These are phyloP conservation scores for Chymomyza fuscimana DNA, from an alignment of 2,888 invertebrate species.

Conservation along the genomic window DNA sequence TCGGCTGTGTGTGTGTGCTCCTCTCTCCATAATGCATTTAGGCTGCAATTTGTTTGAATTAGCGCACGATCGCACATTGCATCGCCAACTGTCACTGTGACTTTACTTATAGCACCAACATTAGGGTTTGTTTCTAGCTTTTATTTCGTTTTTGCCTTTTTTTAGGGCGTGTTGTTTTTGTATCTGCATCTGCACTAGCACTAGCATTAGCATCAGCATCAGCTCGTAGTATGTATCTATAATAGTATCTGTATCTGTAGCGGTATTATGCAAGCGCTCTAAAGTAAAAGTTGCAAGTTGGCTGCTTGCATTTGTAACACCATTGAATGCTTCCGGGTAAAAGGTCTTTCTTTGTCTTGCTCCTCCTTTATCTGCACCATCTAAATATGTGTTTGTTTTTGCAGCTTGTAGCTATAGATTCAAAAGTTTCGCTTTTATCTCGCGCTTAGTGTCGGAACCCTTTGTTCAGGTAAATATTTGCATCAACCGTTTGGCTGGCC, in stretches of 20 bases:
- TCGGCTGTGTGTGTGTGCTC: slow-evolving; percentile 41
- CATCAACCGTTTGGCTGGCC: slow-evolving; percentile 33
- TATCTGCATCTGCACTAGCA: background rate
- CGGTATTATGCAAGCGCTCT: slow-evolving; percentile 53
- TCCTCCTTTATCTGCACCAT: background rate
- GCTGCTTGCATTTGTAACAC: slow-evolving; percentile 44
- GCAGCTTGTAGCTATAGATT: background rate
- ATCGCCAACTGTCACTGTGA: background rate
- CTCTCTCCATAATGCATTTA: slow-evolving; percentile 63
- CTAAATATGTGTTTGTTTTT: background rate
- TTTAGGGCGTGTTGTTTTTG: slow-evolving; percentile 39
- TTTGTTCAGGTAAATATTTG: slow-evolving; percentile 60
- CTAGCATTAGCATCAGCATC: slow-evolving; percentile 4
- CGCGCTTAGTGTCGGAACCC: background rate
- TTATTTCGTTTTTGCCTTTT: slow-evolving; percentile 11
- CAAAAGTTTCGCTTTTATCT: slow-evolving; percentile 32
- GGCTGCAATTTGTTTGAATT: slow-evolving; percentile 75
- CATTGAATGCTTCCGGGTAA: slow-evolving; percentile 59
- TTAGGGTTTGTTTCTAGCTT: background rate
- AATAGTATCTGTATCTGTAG: background rate
- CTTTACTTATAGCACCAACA: background rate
- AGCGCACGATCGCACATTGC: slow-evolving; percentile 37
- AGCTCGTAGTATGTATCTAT: background rate
- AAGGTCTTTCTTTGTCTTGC: slow-evolving; percentile 32
- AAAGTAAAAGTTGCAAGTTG: slow-evolving; percentile 62